Conservation (phyloP, 2,113 vertebrate genomes). For the Lepus timidus region DNA sequence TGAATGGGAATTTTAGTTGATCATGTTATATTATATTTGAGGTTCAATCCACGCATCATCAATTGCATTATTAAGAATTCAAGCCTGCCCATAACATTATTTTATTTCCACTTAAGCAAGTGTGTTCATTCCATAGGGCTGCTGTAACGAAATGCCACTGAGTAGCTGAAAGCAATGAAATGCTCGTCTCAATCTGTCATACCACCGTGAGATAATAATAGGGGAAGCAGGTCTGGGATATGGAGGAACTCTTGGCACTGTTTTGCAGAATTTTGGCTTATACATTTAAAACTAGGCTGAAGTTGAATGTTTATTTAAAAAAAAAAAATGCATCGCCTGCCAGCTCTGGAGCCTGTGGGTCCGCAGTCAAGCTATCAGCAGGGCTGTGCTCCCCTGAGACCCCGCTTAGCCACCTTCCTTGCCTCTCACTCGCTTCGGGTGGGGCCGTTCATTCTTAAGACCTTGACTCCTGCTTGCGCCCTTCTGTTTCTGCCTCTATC, state of each 20-base stretch:
- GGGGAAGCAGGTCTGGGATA: too few relatives aligned
- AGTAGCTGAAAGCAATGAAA: background rate
- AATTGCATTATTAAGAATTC: background rate
- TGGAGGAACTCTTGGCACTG: too few relatives aligned
- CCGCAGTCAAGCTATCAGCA: background rate
- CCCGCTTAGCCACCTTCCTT: background rate
- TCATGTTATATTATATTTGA: slow-evolving; percentile 19
- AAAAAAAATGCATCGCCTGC: background rate
- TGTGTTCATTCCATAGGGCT: background rate
- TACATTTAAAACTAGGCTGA: too few relatives aligned
- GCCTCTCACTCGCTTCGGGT: background rate
- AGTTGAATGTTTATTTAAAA: too few relatives aligned
- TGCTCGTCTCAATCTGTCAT: background rate
- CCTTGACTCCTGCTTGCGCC: too few relatives aligned
- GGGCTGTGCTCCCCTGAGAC: background rate
- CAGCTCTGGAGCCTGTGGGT: background rate
- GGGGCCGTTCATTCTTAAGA: background rate
- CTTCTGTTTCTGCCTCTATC: accelerated
- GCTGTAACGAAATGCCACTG: background rate
- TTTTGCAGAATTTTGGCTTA: too few relatives aligned
- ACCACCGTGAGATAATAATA: too few relatives aligned
- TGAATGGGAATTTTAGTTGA: background rate
- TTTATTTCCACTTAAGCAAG: background rate
- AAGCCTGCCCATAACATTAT: background rate
- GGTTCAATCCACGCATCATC: background rate